Conservation (phyloP, 2,113 vertebrate species). For the western clawed frog (Xenopus tropicalis) region DNA sequence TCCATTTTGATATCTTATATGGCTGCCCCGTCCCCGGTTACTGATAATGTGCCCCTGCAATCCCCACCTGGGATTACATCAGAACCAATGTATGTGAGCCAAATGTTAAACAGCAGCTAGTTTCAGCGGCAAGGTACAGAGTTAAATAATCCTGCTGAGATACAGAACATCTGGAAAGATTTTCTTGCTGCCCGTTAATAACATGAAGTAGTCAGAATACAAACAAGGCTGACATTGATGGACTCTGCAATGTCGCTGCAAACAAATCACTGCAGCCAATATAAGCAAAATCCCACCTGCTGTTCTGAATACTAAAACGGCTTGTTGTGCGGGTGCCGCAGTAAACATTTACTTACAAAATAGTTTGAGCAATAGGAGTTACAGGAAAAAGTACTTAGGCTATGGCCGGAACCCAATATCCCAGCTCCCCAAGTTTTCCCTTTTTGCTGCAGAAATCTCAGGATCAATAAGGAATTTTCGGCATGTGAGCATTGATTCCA, state of each 20-base stretch:
- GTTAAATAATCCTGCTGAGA: constrained; percentile 1
- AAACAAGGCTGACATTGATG: constrained; percentile 44
- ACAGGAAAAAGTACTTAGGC: too few relatives aligned
- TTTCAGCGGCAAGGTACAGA: background rate
- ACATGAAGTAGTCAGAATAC: constrained; percentile 5
- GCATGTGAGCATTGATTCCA: background rate
- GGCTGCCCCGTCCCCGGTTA: too few relatives aligned
- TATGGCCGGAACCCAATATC: too few relatives aligned
- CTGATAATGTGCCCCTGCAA: too few relatives aligned
- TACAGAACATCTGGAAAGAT: constrained; percentile 11
- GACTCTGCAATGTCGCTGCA: constrained; percentile 25
- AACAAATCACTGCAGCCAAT: background rate
- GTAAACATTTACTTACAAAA: constrained; percentile 57
- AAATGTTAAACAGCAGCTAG: too few relatives aligned
- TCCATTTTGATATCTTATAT: too few relatives aligned
- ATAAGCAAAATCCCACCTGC: constrained; percentile 47
- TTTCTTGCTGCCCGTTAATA: constrained; percentile 36
- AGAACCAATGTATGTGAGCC: too few relatives aligned
- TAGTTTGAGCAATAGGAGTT: constrained; percentile 12
- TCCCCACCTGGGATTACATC: too few relatives aligned
- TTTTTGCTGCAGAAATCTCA: too few relatives aligned
- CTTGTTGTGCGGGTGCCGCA: constrained; percentile 38
- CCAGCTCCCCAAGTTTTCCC: too few relatives aligned
- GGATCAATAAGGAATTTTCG: too few relatives aligned
- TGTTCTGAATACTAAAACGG: constrained; percentile 46